Base-by-base conservation (phyloP, 1,140 invertebrate genomes). In the Trichogramma pretiosum region DNA sequence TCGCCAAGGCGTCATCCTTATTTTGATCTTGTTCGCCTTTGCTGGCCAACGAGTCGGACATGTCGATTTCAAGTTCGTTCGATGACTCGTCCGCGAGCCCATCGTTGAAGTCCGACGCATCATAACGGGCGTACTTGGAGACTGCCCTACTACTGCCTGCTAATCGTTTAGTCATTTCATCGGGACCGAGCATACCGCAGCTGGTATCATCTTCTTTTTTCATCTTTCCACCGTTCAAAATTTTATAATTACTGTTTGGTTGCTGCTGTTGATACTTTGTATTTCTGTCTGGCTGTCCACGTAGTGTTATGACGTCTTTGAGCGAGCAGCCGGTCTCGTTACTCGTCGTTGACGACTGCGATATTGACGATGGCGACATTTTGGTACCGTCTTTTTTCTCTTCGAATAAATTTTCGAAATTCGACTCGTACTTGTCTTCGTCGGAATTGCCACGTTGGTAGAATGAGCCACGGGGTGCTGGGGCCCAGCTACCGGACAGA, bases 351-450 rank as follows among this genome's bases (percentile, higher is more conserved):
- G 73, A 74, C 0, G 76, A 78, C 1, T 74, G 74, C 2, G 75
- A 74, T 24, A 76, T 67, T 3, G 79, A 78, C 5, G 80, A 78
- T 4, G 78, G 80, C 11, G 80, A 77, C 62, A 81, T 74, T 64
- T 83, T 83, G 0, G 73, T 64, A 32, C 62, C 70, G 9, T 78
- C 75, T 56, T 85, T 81, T 60, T 87, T 89, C 57, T 89, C 87
- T 55, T 87, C 85, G 56, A 89, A 90, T 1, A 89, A 68, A 63
- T 89, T 89, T 57, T 89, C 87, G 56, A 89, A 89, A 26, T 79
- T 78, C 2, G 85, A 85, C 37, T 76, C 75, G 56, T 74, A 76
- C 39, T 80, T 79, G 48, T 87, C 84, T 45, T 87, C 85, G 43
- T 81, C 80, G 30, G 78, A 76, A 49, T 79, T 80, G n/a, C 78